phyloP scores from a whole-genome alignment of 2,113 vertebrate species.

The Scytalopus superciliaris region DNA sequence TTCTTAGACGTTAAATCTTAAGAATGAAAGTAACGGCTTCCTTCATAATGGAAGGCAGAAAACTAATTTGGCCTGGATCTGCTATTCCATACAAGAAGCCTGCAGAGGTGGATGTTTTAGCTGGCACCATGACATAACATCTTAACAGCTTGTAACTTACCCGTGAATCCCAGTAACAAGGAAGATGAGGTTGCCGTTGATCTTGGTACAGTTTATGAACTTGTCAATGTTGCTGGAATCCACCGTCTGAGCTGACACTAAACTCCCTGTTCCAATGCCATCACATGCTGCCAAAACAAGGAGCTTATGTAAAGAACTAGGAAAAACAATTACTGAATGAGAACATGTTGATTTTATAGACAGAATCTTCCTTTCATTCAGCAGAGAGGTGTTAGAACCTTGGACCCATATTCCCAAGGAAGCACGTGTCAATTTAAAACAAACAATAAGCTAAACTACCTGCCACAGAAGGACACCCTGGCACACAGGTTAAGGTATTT shows the following conservation, averaged over 20 bases:
- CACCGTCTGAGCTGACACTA: conserved; percentile 91
- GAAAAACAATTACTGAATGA: neutral
- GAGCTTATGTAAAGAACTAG: neutral
- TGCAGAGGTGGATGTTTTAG: neutral
- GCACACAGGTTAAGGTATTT: neutral
- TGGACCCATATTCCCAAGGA: neutral
- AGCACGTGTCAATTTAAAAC: neutral
- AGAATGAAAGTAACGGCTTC: neutral
- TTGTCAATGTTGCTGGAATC: conserved; percentile 97
- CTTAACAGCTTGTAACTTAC: conserved; percentile 72
- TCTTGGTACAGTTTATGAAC: conserved; percentile 98
- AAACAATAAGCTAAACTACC: neutral
- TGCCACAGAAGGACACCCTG: neutral
- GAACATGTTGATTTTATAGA: neutral
- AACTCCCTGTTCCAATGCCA: conserved; percentile 93
- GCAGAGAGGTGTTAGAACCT: neutral
- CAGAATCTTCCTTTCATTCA: neutral
- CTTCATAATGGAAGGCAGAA: neutral
- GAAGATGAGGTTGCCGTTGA: conserved; percentile 98
- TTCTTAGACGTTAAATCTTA: neutral
- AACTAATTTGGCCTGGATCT: neutral
- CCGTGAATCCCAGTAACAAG: conserved; percentile 97
- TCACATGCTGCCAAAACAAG: conserved; percentile 86
- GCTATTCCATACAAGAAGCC: neutral
- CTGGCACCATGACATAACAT: neutral